A percentile compares a stretch with the other conserved stretches of the same genome.
Evolutionary conservation across 1,140 invertebrate species (phyloP).

Genomic region (Danaus melanippus): DNA sequence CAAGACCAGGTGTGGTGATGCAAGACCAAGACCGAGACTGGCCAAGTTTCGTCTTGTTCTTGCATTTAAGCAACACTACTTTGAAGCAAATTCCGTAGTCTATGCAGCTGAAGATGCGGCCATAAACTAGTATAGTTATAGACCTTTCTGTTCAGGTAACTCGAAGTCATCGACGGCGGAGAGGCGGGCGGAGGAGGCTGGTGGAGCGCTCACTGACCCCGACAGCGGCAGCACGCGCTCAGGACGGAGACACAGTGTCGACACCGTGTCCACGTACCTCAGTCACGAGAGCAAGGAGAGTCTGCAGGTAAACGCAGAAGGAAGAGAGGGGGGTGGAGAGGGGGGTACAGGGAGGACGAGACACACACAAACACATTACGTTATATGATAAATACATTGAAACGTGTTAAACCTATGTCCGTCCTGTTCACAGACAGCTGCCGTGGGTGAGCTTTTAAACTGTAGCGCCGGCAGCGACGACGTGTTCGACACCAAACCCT

Average conservation of each 20-base stretch:
- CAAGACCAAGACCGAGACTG: no score
- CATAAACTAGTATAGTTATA: not conserved
- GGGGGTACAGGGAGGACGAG: no score
- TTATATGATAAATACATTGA: not conserved
- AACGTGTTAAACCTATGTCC: no score
- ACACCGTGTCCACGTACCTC: conserved; percentile 90
- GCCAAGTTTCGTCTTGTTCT: no score
- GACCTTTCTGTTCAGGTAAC: conserved; percentile 19
- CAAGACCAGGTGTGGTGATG: no score
- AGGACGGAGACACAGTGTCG: conserved; percentile 82
- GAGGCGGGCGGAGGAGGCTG: conserved; percentile 60
- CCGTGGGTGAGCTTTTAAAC: conserved; percentile 81
- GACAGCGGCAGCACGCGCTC: conserved; percentile 75
- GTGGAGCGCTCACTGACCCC: conserved; percentile 17
- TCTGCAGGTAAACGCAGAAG: conserved; percentile 31
- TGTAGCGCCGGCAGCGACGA: conserved; percentile 82
- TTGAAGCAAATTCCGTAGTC: no score
- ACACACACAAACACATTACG: not conserved
- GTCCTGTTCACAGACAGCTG: conserved; percentile 39
- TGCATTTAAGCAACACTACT: no score
- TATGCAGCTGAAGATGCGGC: no score
- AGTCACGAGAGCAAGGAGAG: conserved; percentile 86
- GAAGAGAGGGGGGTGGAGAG: no score
- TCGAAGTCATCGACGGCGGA: conserved; percentile 16
- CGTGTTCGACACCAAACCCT: conserved; percentile 66